These are phyloP conservation scores for Emydura subglobosa DNA, from an alignment of 2,113 vertebrate genomes.

Conservation along the genomic window DNA sequence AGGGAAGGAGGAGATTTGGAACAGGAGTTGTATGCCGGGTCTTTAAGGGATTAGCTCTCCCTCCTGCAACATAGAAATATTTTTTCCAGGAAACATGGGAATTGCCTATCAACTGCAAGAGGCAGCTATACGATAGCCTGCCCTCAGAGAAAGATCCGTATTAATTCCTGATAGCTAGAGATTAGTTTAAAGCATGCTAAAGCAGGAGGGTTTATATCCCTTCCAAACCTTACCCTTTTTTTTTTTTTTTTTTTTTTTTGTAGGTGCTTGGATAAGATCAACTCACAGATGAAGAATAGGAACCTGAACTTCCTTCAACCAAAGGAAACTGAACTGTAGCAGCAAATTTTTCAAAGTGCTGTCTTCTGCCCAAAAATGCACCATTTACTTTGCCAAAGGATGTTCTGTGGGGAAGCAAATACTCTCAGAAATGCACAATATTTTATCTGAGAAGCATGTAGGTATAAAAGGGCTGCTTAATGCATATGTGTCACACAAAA, in stretches of 20 bases:
- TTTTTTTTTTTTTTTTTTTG: not conserved
- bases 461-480: not conserved
- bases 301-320: not conserved
- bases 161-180: not conserved
- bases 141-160: not conserved
- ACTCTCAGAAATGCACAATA: not conserved
- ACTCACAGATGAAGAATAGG: not conserved
- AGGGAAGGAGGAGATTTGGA: not conserved
- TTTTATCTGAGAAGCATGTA: not conserved
- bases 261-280: not conserved
- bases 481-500: not conserved
- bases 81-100: not conserved
- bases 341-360: constrained; percentile 17
- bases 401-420: not conserved
- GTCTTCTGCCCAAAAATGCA: not conserved
- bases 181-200: not conserved
- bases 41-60: not conserved
- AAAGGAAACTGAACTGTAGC: not conserved
- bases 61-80: not conserved
- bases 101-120: not conserved
- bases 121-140: not conserved
- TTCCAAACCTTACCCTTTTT: not conserved
- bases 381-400: not conserved
- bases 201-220: not conserved
- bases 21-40: not conserved